Evolutionary conservation across 1,140 invertebrate genomes (phyloP).

Genomic region (Lepidurus packardi): DNA sequence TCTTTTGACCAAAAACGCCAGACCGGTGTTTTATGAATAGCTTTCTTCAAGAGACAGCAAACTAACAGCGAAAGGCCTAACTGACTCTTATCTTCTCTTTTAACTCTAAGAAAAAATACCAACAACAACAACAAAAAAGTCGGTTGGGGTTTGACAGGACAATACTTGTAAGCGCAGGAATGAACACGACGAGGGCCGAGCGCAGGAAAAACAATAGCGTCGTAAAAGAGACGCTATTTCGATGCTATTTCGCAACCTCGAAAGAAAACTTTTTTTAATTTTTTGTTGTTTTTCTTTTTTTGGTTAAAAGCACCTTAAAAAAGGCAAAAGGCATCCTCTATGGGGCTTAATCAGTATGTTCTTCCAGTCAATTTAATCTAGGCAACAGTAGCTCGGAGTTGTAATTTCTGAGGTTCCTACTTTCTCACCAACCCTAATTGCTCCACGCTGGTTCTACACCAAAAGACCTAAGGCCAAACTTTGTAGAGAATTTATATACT

Average conservation of each 20-base stretch:
- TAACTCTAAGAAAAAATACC: neutral
- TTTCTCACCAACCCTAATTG: constrained; percentile 12
- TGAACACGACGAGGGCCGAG: neutral
- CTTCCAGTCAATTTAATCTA: neutral
- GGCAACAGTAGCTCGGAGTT: constrained; percentile 3
- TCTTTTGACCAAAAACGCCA: no score
- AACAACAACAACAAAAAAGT: neutral
- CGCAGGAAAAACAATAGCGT: neutral
- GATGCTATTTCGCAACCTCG: neutral
- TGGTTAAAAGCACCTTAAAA: no score
- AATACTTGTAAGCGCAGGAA: neutral
- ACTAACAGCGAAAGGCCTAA: no score
- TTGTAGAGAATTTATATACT: neutral
- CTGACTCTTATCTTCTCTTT: no score
- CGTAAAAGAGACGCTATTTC: neutral
- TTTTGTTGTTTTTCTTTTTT: no score
- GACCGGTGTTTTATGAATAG: no score
- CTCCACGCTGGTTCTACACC: neutral
- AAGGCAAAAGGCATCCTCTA: neutral
- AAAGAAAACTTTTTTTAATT: neutral
- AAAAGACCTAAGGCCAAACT: neutral
- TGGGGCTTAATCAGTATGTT: neutral
- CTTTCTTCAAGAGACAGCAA: no score
- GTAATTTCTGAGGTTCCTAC: neutral
- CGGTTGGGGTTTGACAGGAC: neutral